Base-by-base conservation (phyloP, 2,113 vertebrate species). In the Hydropotes inermis region DNA sequence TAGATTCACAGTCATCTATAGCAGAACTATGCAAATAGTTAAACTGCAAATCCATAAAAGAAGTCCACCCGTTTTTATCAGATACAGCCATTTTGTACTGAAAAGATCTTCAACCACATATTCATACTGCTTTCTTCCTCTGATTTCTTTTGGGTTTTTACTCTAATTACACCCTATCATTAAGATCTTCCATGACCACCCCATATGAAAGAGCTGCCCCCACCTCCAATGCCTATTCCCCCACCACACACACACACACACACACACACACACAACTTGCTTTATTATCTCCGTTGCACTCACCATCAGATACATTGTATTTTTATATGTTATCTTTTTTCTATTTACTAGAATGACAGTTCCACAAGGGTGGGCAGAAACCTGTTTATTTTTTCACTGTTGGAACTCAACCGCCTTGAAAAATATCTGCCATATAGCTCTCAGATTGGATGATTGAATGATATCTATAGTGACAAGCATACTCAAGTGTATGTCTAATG, bases 1-100 rank as follows among this genome's bases (percentile, higher is more conserved):
- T 95, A 61, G 83, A 88, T 47, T 88, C 55, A 55, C 55, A 94
- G 47, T 95, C 19, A 61, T 94, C 61, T 81, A 83, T 87, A 93
- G 83, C n/a, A 81, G 39, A 92, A 86, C 39, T 92, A 76, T 47
- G 39, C 61, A 97, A 93, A 67, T 82, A 85, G 16, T 93, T 67
- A 45, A 94, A 36, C 19, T 82, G 6, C 25, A 93, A 79, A 76
- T 16, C 10, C 43, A 89, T 39, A 25, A 54, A 93, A 93, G 61
- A 87, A 36, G 58, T 52, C 19, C 10, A 79, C 33, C 39, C 11
- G 70, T 36, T 83, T 87, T 88, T 93, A 54, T 57, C 54, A 91
- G 85, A 91, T 39, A 5, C 28, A 78, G 54, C 11, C 58, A 36
- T 89, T 82, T 50, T n/a, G 33, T 84, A 28, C 36, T 85, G 50